Conservation (phyloP, 2,797 vertebrate genomes). For the Molossus alvarezi region DNA sequence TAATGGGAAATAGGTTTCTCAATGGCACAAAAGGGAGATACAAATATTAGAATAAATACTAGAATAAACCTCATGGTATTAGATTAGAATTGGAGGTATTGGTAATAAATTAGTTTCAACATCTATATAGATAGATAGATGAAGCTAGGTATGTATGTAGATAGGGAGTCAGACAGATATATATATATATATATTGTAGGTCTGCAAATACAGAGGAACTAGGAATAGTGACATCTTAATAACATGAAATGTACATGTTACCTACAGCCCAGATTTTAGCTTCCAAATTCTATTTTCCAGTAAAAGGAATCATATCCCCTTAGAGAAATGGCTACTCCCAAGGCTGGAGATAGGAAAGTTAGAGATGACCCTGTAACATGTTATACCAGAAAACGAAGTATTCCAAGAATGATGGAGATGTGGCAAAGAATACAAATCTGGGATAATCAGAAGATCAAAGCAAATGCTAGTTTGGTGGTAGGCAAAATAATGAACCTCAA, state of each 20-base stretch:
- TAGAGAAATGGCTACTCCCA: constrained; percentile 1
- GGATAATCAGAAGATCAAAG: neutral
- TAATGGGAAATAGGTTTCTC: neutral
- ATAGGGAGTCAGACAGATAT: neutral
- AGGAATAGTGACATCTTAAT: neutral
- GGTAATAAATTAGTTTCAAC: neutral
- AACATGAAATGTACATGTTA: neutral
- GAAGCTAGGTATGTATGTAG: neutral
- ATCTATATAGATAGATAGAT: neutral
- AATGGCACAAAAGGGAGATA: constrained; percentile 21
- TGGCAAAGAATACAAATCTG: constrained; percentile 1
- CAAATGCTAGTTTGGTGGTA: neutral
- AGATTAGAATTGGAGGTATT: neutral
- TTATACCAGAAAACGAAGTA: constrained; percentile 1
- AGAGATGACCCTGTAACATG: neutral
- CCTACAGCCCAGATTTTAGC: neutral
- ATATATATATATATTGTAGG: neutral
- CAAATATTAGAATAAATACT: neutral
- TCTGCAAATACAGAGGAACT: neutral
- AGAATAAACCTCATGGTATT: neutral
- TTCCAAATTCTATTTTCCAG: constrained; percentile 40
- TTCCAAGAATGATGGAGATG: neutral
- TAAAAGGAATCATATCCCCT: neutral
- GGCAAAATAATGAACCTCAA: constrained; percentile 22
- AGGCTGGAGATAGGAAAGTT: neutral